Percentiles rank a stretch among this genome's conserved stretches.
Evolutionary conservation across 2,888 invertebrate species (phyloP).

Genomic region (Phaedon cochleariae): DNA sequence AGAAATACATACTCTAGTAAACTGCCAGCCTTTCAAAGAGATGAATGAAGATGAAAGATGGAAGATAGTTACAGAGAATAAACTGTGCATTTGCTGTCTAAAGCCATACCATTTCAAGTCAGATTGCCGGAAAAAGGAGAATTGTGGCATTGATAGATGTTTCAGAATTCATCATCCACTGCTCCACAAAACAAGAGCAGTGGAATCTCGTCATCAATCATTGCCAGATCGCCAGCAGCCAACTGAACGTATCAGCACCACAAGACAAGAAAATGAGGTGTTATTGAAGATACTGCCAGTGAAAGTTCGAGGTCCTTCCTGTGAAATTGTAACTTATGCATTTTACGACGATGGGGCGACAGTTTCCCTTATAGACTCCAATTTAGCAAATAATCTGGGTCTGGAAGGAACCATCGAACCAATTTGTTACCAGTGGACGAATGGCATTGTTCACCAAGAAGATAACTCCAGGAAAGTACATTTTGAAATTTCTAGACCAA

Average conservation of each 20-base stretch:
- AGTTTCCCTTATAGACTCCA: background rate
- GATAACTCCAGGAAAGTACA: background rate
- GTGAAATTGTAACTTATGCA: background rate
- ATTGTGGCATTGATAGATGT: too few relatives aligned
- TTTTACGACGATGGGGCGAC: constrained; percentile 3
- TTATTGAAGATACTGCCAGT: too few relatives aligned
- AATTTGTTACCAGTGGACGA: too few relatives aligned
- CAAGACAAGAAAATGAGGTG: too few relatives aligned
- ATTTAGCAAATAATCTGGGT: background rate
- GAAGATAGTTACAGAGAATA: background rate
- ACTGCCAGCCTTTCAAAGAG: background rate
- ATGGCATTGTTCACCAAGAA: too few relatives aligned
- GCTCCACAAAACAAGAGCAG: too few relatives aligned
- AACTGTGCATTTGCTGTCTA: background rate
- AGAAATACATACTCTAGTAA: background rate
- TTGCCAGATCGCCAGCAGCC: too few relatives aligned
- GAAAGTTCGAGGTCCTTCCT: too few relatives aligned
- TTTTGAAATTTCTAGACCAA: too few relatives aligned
- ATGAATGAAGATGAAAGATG: background rate
- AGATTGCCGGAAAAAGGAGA: background rate
- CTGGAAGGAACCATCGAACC: background rate
- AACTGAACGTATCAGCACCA: too few relatives aligned
- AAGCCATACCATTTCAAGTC: background rate
- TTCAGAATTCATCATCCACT: too few relatives aligned
- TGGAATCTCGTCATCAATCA: too few relatives aligned